phyloP scores from a whole-genome alignment of 2,797 vertebrate species.

The Nothura maculosa region DNA sequence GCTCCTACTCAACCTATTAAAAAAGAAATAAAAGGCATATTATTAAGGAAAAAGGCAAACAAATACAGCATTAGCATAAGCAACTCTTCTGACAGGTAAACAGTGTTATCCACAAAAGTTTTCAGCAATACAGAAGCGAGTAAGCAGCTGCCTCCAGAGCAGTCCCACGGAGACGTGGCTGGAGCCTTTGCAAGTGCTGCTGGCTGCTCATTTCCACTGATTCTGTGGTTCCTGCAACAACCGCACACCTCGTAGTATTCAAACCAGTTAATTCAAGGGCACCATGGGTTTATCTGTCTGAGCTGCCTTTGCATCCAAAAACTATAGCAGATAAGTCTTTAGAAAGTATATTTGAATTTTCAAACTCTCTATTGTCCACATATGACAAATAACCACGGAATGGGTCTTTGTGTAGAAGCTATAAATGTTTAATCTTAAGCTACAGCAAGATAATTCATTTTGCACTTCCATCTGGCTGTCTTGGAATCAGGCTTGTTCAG shows the following conservation, averaged over 20 bases:
- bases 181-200: accelerated
- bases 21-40: background rate
- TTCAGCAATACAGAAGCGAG: background rate
- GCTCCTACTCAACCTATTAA: background rate
- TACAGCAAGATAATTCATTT: background rate
- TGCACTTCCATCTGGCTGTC: background rate
- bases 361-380: background rate
- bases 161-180: accelerated
- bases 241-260: accelerated
- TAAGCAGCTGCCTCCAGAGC: background rate
- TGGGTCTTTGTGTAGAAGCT: background rate
- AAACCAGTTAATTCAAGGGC: background rate
- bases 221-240: background rate
- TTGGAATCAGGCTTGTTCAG: background rate
- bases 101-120: background rate
- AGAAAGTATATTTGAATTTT: background rate
- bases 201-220: background rate
- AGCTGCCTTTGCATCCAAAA: background rate
- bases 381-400: background rate
- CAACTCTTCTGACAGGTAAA: background rate
- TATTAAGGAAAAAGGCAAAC: background rate
- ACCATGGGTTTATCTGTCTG: accelerated
- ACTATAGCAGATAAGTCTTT: background rate
- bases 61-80: background rate
- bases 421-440: background rate